Evolutionary conservation across 2,888 invertebrate species (phyloP).

Genomic region (Eilema sororculum): DNA sequence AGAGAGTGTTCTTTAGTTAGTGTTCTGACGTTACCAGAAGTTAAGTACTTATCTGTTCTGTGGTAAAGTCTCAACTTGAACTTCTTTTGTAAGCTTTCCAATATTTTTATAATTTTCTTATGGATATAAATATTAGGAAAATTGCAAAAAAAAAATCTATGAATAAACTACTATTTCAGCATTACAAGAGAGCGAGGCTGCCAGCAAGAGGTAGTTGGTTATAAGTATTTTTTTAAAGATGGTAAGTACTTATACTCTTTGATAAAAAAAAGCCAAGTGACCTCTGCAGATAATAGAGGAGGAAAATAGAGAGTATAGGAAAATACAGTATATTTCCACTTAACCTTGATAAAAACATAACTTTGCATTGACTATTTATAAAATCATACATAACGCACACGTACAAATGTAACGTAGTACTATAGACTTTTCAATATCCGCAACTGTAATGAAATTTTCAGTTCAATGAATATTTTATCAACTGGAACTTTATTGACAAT

Average conservation of each 20-base stretch:
- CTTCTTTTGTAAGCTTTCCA: no score
- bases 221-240: neutral
- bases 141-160: no score
- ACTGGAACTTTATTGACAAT: constrained; percentile 6
- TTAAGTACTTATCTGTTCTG: no score
- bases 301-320: neutral
- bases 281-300: neutral
- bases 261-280: no score
- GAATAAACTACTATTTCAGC: neutral
- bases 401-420: neutral
- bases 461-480: constrained; percentile 19
- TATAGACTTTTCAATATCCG: constrained; percentile 20
- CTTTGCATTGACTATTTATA: neutral
- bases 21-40: no score
- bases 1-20: no score
- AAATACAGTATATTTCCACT: neutral
- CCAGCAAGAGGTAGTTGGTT: neutral
- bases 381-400: neutral
- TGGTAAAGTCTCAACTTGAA: no score
- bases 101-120: no score
- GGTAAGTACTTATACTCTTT: no score
- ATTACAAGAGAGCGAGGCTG: neutral
- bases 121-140: no score
- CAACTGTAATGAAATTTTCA: constrained; percentile 16
- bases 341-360: neutral